Base-by-base conservation (phyloP, 2,888 invertebrate genomes). In the Ernsta delagoae region DNA sequence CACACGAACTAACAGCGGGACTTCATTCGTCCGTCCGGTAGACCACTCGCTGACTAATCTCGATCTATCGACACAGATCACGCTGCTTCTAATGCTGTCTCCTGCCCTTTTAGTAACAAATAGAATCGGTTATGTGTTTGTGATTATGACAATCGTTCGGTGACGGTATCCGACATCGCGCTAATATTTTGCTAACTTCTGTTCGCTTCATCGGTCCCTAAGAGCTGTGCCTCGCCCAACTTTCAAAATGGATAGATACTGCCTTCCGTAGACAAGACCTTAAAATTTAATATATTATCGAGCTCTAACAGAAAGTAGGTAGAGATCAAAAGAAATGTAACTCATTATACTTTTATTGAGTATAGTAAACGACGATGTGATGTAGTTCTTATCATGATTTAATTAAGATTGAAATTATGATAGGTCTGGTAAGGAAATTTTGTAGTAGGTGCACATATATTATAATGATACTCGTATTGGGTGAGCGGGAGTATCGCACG, bases 1-100 rank as follows among this genome's bases (percentile, higher is more conserved):
- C 50, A 50, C 50, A 60, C 53, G n/a, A 61, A 78, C 78, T 78
- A 78, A 80, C 76, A 68, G 72, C 70, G 73, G 72, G 75, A 70
- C 39, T 67, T 12, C 71, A 64, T 64, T 61, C 74, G 67, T 70
- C 73, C 48, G 48, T 66, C 72, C 71, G 67, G 7, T 39, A n/a
- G 57, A 67, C 70, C 75, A 70, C 74, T 67, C 71, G 60, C 74
- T 78, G 70, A 78, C 77, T 78, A 77, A 78, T 72, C 67, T 62
- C 65, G 73, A 75, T 71, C 65, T 45, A 60, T 64, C 60, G 79
- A 80, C 85, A 84, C 86, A 83, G 86, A 84, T 82, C 85, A 81
- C 83, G 72, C 60, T 67, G 59, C 59, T 48, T 8, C 73, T 81
- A 79, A 79, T 79, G 72, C 73, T 71, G 66, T 71, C 76, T 72